phyloP scores from a whole-genome alignment of 2,113 vertebrate genomes.

The Oriolus oriolus region DNA sequence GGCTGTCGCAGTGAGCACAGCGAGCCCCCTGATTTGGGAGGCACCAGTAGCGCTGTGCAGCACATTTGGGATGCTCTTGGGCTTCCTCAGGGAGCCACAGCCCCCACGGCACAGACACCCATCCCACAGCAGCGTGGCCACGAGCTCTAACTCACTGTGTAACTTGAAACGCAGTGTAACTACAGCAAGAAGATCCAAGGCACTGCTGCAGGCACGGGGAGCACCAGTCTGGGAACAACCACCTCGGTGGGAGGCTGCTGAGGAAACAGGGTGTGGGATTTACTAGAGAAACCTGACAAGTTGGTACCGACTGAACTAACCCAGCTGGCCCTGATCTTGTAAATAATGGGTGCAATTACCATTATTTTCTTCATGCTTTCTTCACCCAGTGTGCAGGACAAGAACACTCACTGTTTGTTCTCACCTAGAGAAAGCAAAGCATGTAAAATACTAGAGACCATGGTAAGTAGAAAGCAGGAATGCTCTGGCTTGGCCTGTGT shows the following conservation, averaged over 20 bases:
- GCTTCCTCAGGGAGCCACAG: not conserved
- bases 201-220: not conserved
- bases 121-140: not conserved
- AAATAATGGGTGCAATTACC: not conserved
- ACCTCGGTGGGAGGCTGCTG: not conserved
- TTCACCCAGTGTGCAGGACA: not conserved
- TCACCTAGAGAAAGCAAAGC: not conserved
- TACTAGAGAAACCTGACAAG: not conserved
- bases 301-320: not conserved
- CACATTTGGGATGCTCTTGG: not conserved
- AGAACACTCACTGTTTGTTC: not conserved
- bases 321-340: not conserved
- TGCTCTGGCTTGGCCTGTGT: accelerated
- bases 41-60: not conserved
- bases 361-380: not conserved
- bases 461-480: not conserved
- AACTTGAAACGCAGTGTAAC: accelerated
- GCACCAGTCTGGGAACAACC: not conserved
- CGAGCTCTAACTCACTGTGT: not conserved
- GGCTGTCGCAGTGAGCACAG: not conserved
- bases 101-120: not conserved
- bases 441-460: not conserved
- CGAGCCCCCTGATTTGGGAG: not conserved
- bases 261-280: not conserved
- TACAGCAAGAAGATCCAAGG: not conserved